These are phyloP conservation scores for Achlya flavicornis DNA, from an alignment of 2,888 invertebrate genomes.

Conservation along the genomic window DNA sequence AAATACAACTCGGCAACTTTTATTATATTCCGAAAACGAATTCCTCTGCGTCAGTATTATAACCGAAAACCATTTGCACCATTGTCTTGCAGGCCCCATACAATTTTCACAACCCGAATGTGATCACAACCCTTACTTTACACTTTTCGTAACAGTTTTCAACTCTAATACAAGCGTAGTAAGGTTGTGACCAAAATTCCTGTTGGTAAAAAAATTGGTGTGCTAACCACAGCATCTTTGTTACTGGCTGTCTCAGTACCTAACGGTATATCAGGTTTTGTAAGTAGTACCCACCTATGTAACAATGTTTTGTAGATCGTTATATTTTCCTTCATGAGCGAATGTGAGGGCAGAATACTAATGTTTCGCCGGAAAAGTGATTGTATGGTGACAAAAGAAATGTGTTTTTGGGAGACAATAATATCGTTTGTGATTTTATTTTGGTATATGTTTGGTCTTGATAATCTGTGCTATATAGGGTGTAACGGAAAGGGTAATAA, in stretches of 20 bases:
- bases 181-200: conserved; percentile 23
- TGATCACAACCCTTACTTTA: conserved; percentile 16
- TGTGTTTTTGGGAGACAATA: background rate
- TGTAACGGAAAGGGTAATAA: too few species aligned
- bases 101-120: conserved; percentile 50
- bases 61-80: conserved; percentile 44
- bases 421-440: conserved; percentile 8
- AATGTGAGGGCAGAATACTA: conserved; percentile 8
- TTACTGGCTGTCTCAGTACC: conserved; percentile 50
- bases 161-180: conserved; percentile 12
- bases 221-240: conserved; percentile 64
- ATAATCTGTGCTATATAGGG: too few species aligned
- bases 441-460: background rate
- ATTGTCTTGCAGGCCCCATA: conserved; percentile 49
- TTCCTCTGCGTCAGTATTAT: conserved; percentile 25
- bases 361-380: conserved; percentile 6
- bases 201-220: conserved; percentile 13
- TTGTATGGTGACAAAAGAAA: background rate
- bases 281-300: conserved; percentile 28
- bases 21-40: conserved; percentile 12
- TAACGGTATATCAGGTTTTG: conserved; percentile 74
- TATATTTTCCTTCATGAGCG: conserved; percentile 25
- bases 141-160: conserved; percentile 18
- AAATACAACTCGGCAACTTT: background rate
- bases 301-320: conserved; percentile 23